Evolutionary conservation across 92 coral and sea anemone species (phyloP).

Genomic region (Epizoanthus ramosus): DNA sequence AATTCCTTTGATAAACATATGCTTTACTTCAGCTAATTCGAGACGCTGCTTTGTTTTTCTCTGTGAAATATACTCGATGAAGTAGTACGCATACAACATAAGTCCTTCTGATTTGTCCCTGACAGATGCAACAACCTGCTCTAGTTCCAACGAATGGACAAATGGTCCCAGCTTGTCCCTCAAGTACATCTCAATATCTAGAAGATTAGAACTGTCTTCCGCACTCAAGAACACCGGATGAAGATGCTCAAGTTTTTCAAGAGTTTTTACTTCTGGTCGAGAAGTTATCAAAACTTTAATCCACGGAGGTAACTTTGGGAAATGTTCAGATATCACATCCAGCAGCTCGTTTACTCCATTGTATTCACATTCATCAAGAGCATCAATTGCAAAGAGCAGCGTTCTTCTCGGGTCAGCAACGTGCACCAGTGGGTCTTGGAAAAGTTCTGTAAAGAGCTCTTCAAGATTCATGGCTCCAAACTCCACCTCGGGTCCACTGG

Average conservation of each 20-base stretch:
- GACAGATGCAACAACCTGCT: conserved; percentile 10
- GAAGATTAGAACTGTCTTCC: conserved; percentile 1
- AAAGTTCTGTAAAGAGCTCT: conserved; percentile 21
- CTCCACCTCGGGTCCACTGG: conserved; percentile 12
- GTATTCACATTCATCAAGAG: conserved; percentile 28
- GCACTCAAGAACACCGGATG: conserved; percentile 12
- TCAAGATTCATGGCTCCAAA: conserved; percentile 13
- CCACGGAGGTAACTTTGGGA: conserved; percentile 40
- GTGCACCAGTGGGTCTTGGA: conserved; percentile 9
- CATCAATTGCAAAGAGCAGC: conserved; percentile 24
- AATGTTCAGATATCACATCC: conserved; percentile 33
- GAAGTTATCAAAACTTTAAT: conserved; percentile 30
- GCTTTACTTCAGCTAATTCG: background rate
- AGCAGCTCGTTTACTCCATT: conserved; percentile 34
- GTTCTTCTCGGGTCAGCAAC: conserved; percentile 3
- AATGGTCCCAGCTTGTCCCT: background rate
- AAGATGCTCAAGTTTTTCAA: conserved; percentile 12
- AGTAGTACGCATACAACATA: conserved; percentile 39
- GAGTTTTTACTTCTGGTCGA: conserved; percentile 36
- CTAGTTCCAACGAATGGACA: background rate
- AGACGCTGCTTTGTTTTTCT: background rate
- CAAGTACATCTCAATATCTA: conserved; percentile 27
- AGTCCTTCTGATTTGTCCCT: conserved; percentile 42
- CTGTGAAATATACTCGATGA: conserved; percentile 20
- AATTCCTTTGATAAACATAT: conserved; percentile 34